Base-by-base conservation (phyloP, 2,113 vertebrate species). In the Canis aureus region DNA sequence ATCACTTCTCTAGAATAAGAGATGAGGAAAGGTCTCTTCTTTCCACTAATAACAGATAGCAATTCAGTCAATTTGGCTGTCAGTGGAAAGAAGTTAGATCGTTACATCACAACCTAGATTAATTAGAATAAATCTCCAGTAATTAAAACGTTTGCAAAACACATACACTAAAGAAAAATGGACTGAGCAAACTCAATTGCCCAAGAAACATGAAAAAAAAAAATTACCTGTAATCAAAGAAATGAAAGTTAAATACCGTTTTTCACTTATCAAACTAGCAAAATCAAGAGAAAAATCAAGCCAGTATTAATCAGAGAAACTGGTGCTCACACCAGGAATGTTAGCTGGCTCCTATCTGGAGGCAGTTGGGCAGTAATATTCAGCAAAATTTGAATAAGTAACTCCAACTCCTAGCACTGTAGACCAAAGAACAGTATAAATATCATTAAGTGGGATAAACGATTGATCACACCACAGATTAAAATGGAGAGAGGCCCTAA, bases 221-320 rank as follows among this genome's bases (percentile, higher is more conserved):
- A 11, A 76, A 69, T 49, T 11, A 82, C 32, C 74, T 74, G 1
- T 29, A 81, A 76, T 55, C 55, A 86, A 81, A 93, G 55, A 74
- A 80, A 76, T 82, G 27, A 64, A 92, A 81, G 57, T 25, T 51
- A 71, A 78, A 60, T 73, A 59, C 22, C 22, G 74, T 38, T 80
- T 84, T 89, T 32, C 25, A 78, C 25, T 84, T 85, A 86, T 2
- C 80, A 88, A n/a, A 67, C 86, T 62, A 84, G 57, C 55, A 93
- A 89, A 67, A 88, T 51, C 67, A 55, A 76, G 43, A 11, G 51
- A 53, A 85, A 84, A 93, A 76, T 25, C 51, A 86, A 86, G 29
- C 73, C 67, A 92, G 6, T 86, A 67, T 89, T 88, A 93, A 59
- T 81, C n/a, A 93, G 12, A 85, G 29, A 89, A 86, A 84, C 27